Evolutionary conservation across 2,888 invertebrate genomes (phyloP).

Genomic region (Rhaphigaster nebulosa): DNA sequence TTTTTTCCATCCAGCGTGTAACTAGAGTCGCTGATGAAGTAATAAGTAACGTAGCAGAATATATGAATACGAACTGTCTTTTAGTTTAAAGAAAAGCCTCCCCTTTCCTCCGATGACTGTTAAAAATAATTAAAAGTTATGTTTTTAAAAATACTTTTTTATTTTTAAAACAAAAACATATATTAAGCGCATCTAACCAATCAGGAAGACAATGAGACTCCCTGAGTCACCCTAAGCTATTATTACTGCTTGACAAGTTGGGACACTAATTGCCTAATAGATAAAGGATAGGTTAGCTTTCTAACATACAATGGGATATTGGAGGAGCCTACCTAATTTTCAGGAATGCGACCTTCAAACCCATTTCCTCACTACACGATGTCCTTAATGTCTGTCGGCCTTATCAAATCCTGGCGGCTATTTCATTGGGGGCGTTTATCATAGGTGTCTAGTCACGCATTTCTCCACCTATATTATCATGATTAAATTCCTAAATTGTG

Average conservation of each 20-base stretch:
- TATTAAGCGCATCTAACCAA: background rate
- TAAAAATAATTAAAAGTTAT: no score
- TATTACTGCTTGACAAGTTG: background rate
- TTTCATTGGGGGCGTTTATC: background rate
- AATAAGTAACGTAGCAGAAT: no score
- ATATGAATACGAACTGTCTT: no score
- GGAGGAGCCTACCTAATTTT: constrained; percentile 16
- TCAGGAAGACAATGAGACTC: background rate
- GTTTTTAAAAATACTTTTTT: background rate
- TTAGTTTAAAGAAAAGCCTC: no score
- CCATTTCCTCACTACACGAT: background rate
- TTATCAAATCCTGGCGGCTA: background rate
- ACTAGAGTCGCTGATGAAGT: no score
- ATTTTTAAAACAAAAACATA: background rate
- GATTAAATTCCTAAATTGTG: background rate
- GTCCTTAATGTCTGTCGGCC: background rate
- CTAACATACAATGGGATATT: background rate
- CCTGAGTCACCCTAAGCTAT: background rate
- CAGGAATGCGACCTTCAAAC: constrained; percentile 33
- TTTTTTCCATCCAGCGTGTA: no score
- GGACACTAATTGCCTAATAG: background rate
- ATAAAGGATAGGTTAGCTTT: background rate
- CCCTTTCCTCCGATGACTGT: no score
- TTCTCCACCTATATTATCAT: background rate
- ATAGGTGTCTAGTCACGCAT: background rate